Evolutionary conservation across 1,140 invertebrate species (phyloP).

Genomic region (Samia ricini): DNA sequence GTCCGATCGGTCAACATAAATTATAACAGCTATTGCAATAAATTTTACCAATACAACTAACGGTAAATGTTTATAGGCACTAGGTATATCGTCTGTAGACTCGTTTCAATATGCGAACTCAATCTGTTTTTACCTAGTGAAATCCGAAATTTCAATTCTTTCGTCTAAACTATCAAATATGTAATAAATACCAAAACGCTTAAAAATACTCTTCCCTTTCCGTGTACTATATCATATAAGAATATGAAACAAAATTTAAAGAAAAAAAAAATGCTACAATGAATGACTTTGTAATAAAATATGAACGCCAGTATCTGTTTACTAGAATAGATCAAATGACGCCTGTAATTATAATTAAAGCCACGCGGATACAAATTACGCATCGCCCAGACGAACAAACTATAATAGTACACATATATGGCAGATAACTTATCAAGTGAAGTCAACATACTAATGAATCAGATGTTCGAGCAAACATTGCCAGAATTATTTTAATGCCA

Average conservation of each 20-base stretch:
- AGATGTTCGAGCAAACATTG: background rate
- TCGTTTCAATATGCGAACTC: no score
- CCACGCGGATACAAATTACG: background rate
- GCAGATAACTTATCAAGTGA: constrained; percentile 1
- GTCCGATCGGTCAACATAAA: constrained; percentile 1
- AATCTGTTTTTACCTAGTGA: no score
- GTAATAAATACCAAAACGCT: no score
- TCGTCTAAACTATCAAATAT: no score
- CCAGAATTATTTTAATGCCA: constrained; percentile 1
- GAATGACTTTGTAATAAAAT: background rate
- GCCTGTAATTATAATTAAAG: background rate
- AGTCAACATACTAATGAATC: background rate
- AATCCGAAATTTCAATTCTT: no score
- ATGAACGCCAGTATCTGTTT: background rate
- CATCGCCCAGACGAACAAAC: background rate
- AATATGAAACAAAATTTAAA: background rate
- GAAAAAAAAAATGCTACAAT: background rate
- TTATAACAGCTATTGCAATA: background rate
- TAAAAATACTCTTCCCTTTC: no score
- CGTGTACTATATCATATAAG: no score
- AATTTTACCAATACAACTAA: background rate
- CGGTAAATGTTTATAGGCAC: background rate
- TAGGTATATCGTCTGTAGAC: background rate
- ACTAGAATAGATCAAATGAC: background rate
- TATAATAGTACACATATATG: background rate